Conservation (phyloP, 2,113 vertebrate species). For the Pangasianodon gigas region DNA sequence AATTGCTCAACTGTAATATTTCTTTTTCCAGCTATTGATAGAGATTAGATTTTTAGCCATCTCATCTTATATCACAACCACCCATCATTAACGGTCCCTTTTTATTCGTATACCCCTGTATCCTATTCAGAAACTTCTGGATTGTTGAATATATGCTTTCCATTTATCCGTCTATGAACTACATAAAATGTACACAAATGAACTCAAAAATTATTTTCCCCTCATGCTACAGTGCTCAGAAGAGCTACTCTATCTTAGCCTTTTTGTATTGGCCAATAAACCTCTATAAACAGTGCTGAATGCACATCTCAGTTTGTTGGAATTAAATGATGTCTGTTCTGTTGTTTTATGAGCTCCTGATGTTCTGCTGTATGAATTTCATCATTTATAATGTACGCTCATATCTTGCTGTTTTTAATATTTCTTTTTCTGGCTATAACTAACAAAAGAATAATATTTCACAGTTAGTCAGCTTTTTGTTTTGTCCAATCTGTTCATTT, state of each 20-base stretch:
- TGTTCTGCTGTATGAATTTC: neutral
- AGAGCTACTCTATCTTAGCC: neutral
- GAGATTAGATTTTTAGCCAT: neutral
- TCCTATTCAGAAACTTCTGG: neutral
- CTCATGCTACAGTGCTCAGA: neutral
- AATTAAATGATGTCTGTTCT: neutral
- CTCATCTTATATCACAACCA: neutral
- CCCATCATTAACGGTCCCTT: neutral
- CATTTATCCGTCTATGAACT: neutral
- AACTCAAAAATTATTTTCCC: neutral
- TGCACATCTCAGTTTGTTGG: neutral
- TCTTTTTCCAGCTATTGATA: neutral
- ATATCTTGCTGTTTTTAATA: conserved; percentile 1
- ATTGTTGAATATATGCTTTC: neutral
- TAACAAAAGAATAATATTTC: conserved; percentile 1
- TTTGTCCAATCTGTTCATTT: neutral
- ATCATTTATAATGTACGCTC: neutral
- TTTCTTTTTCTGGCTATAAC: neutral
- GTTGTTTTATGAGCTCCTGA: neutral
- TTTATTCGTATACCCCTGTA: neutral
- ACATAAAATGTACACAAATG: neutral
- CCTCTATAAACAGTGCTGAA: neutral
- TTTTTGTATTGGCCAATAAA: neutral
- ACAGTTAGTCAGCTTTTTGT: conserved; percentile 1
- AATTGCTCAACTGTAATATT: neutral